Evolutionary conservation across 2,797 vertebrate genomes (phyloP).

Genomic region (Eulemur mongoz): DNA sequence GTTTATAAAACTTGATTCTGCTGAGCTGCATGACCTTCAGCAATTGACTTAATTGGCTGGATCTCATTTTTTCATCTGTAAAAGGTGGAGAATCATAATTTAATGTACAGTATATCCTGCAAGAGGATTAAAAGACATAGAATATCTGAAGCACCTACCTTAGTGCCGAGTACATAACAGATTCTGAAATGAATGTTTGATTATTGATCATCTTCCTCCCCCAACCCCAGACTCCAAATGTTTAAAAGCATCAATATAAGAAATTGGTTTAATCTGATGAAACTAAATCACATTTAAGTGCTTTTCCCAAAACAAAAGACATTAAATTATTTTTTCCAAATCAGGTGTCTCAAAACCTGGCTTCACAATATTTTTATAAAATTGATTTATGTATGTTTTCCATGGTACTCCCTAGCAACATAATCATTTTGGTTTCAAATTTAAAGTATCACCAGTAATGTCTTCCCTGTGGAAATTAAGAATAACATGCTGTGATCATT

Average conservation of each 20-base stretch:
- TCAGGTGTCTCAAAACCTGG: not conserved
- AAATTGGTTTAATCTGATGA: constrained; percentile 19
- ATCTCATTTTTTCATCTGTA: not conserved
- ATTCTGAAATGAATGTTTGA: not conserved
- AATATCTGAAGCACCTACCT: not conserved
- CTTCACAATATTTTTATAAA: constrained; percentile 24
- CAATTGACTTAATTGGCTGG: not conserved
- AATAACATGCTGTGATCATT: constrained; percentile 15
- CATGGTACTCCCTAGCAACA: not conserved
- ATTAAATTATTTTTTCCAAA: constrained; percentile 36
- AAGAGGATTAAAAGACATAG: not conserved
- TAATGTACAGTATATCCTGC: not conserved
- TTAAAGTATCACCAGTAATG: not conserved
- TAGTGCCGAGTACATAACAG: not conserved
- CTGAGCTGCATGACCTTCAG: not conserved
- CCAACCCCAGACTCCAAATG: not conserved
- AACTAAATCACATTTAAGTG: not conserved
- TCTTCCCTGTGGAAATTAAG: not conserved
- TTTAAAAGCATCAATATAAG: constrained; percentile 20
- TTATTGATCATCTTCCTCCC: not conserved
- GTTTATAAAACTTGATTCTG: constrained; percentile 31
- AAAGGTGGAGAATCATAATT: not conserved
- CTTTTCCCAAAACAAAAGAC: not conserved
- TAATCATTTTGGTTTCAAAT: constrained; percentile 34
- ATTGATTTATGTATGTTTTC: not conserved